phyloP scores from a whole-genome alignment of 2,888 invertebrate genomes.

The Oscheius sp. region DNA sequence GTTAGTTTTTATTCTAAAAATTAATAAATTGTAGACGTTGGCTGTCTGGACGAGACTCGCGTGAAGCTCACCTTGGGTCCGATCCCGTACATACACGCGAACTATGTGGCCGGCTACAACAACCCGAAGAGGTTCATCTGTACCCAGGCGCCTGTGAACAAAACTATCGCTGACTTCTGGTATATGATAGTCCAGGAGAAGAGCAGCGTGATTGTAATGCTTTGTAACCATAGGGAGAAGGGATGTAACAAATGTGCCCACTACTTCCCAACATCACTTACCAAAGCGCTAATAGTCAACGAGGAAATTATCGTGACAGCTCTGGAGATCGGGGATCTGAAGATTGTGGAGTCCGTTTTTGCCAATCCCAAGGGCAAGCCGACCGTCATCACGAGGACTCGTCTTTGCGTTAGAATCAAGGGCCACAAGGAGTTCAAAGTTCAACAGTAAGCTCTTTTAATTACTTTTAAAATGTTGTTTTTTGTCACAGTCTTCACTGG shows the following conservation, averaged over 20 bases:
- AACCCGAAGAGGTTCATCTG: conserved; percentile 15
- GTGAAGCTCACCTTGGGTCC: conserved; percentile 8
- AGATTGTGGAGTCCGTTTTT: too few relatives aligned
- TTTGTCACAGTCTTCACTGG: not conserved
- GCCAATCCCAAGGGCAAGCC: too few relatives aligned
- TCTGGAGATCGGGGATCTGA: too few relatives aligned
- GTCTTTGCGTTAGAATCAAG: too few relatives aligned
- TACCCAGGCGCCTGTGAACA: conserved; percentile 18
- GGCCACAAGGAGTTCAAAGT: too few relatives aligned
- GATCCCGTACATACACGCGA: conserved; percentile 26
- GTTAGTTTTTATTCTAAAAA: too few relatives aligned
- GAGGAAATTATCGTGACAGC: too few relatives aligned
- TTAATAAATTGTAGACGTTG: too few relatives aligned
- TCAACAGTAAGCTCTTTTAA: too few relatives aligned
- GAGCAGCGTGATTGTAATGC: conserved; percentile 12
- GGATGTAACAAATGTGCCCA: conserved; percentile 14
- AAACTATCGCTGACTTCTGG: conserved; percentile 21
- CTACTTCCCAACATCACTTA: not conserved
- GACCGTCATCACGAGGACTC: too few relatives aligned
- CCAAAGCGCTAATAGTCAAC: too few relatives aligned
- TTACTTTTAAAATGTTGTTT: too few relatives aligned
- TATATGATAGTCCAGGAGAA: conserved; percentile 22
- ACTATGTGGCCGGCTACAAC: conserved; percentile 9
- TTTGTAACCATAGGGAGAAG: conserved; percentile 20
- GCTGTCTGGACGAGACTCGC: conserved; percentile 25